Evolutionary conservation across 2,888 invertebrate species (phyloP).

Genomic region (Rhynchonema sp.): DNA sequence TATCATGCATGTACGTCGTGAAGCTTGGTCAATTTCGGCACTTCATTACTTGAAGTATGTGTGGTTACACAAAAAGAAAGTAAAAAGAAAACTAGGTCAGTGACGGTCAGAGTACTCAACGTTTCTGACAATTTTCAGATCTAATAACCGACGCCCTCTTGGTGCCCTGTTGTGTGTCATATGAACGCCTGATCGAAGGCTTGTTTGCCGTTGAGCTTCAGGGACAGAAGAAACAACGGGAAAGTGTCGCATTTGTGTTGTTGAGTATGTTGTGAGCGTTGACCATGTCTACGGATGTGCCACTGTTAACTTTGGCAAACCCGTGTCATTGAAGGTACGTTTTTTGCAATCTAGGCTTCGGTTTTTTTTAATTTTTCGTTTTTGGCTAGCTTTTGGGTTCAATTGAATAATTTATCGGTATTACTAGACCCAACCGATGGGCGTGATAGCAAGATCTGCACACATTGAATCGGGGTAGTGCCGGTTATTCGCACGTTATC

Average conservation of each 20-base stretch:
- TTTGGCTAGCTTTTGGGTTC: too few species aligned
- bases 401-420: too few species aligned
- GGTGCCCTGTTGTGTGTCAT: constrained; percentile 77
- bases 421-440: too few species aligned
- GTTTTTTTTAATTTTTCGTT: too few species aligned
- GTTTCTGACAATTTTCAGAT: constrained; percentile 32
- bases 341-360: too few species aligned
- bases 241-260: constrained; percentile 1
- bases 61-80: neutral
- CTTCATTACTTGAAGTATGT: neutral
- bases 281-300: neutral
- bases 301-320: neutral
- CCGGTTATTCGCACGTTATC: too few species aligned
- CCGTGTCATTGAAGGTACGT: neutral
- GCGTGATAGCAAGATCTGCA: too few species aligned
- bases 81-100: neutral
- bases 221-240: constrained; percentile 11
- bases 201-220: constrained; percentile 77
- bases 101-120: neutral
- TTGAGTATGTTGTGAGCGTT: neutral
- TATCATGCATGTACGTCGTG: neutral
- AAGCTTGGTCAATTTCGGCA: neutral
- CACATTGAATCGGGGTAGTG: too few species aligned
- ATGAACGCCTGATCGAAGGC: constrained; percentile 80
- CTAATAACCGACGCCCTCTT: constrained; percentile 72